A percentile compares a stretch with the other conserved stretches of the same genome.
These are phyloP conservation scores for Anastrepha ludens DNA, from an alignment of 1,140 invertebrate species.

Conservation along the genomic window DNA sequence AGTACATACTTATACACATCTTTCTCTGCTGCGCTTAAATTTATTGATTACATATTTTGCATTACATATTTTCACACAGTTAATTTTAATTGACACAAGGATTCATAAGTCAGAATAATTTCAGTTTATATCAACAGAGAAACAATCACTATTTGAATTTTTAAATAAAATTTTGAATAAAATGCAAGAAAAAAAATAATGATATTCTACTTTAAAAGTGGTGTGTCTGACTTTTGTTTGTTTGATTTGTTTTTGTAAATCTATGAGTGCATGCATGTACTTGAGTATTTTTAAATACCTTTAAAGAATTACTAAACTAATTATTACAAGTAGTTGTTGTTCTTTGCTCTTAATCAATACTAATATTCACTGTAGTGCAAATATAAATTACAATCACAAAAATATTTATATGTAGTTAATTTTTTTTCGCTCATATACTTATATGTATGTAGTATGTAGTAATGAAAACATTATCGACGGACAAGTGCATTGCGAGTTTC, in stretches of 20 bases:
- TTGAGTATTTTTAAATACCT: constrained; percentile 24
- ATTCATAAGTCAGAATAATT: constrained; percentile 33
- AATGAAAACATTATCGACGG: constrained; percentile 44
- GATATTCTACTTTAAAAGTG: neutral
- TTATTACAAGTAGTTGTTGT: constrained; percentile 21
- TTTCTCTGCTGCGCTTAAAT: neutral
- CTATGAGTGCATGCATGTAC: neutral
- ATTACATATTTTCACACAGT: constrained; percentile 13
- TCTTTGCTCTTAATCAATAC: constrained; percentile 33
- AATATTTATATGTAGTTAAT: constrained; percentile 27
- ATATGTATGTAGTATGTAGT: neutral
- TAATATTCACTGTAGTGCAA: constrained; percentile 47
- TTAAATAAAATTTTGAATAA: no score
- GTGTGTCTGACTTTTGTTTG: neutral
- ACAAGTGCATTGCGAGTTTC: constrained; percentile 46
- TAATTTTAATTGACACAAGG: constrained; percentile 45
- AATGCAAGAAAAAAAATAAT: no score
- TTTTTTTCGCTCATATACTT: neutral
- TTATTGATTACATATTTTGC: neutral
- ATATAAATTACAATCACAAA: constrained; percentile 53
- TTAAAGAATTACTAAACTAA: constrained; percentile 4
- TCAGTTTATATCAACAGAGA: neutral
- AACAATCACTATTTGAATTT: no score
- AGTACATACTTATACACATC: constrained; percentile 2
- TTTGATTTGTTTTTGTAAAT: no score